A percentile compares a stretch with the other conserved stretches of the same genome.
phyloP scores from a whole-genome alignment of 2,888 invertebrate genomes.

The Pammene aurita region DNA sequence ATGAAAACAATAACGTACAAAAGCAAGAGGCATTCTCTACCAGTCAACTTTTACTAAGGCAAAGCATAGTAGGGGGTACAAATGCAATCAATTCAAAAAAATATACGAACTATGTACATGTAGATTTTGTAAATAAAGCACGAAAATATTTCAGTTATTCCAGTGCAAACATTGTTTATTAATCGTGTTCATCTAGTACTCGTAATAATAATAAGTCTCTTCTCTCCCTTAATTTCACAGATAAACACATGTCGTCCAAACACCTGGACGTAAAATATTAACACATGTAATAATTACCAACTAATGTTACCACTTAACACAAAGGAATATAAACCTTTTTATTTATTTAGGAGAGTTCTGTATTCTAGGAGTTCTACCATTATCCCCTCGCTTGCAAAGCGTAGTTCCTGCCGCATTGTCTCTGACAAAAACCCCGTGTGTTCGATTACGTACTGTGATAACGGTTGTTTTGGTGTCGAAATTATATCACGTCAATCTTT shows the following conservation, averaged over 20 bases:
- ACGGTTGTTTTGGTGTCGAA: constrained; percentile 52
- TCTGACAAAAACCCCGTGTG: constrained; percentile 61
- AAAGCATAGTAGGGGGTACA: too few species aligned
- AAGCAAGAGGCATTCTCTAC: too few species aligned
- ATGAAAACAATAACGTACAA: too few species aligned
- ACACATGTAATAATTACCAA: constrained; percentile 33
- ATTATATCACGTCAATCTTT: constrained; percentile 47
- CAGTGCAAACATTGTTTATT: too few species aligned
- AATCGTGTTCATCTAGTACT: too few species aligned
- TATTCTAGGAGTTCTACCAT: constrained; percentile 42
- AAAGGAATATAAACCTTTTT: constrained; percentile 50
- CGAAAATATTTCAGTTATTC: too few species aligned
- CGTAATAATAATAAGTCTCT: not conserved
- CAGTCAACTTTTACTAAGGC: too few species aligned
- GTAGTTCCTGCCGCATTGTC: constrained; percentile 78
- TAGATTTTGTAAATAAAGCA: too few species aligned
- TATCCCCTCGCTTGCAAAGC: constrained; percentile 53
- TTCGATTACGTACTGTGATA: constrained; percentile 63
- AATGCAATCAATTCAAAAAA: too few species aligned
- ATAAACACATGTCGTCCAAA: constrained; percentile 21
- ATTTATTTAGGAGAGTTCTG: constrained; percentile 41
- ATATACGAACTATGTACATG: too few species aligned
- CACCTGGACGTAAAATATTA: constrained; percentile 29
- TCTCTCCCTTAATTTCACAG: constrained; percentile 21
- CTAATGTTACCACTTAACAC: constrained; percentile 15